Conservation (phyloP, 2,888 invertebrate genomes). For the Ectropis crepuscularia region DNA sequence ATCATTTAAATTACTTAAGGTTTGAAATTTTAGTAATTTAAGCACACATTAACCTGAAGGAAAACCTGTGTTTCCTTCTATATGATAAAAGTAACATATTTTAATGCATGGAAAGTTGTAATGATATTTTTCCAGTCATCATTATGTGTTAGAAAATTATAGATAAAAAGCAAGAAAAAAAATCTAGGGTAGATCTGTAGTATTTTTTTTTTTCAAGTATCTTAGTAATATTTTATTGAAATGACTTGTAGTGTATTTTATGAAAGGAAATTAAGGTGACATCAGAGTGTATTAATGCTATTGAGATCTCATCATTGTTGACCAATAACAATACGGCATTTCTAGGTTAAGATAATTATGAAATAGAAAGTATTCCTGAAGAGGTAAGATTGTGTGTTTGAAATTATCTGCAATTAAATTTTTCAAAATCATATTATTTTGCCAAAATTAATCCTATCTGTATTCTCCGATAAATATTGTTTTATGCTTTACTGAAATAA, state of each 20-base stretch:
- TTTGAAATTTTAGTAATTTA: conserved; percentile 64
- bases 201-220: conserved; percentile 70
- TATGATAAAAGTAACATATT: conserved; percentile 43
- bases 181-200: conserved; percentile 69
- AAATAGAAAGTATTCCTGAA: conserved; percentile 62
- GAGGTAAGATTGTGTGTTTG: conserved; percentile 47
- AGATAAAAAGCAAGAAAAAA: conserved; percentile 64
- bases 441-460: conserved; percentile 68
- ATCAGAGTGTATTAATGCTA: conserved; percentile 76
- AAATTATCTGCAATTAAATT: conserved; percentile 53
- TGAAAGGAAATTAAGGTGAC: conserved; percentile 69
- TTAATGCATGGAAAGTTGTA: conserved; percentile 49
- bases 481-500: conserved; percentile 81
- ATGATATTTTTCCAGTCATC: conserved; percentile 59
- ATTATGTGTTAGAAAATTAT: conserved; percentile 60
- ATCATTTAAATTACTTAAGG: conserved; percentile 54
- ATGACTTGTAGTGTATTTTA: conserved; percentile 64
- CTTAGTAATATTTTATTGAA: conserved; percentile 66
- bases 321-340: conserved; percentile 84
- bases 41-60: conserved; percentile 55
- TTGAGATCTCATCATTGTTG: conserved; percentile 84
- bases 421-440: conserved; percentile 60
- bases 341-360: conserved; percentile 75
- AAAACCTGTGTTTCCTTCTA: conserved; percentile 30
- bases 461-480: conserved; percentile 68